phyloP scores from a whole-genome alignment of 2,888 invertebrate species.

The Conistra vaccinii region DNA sequence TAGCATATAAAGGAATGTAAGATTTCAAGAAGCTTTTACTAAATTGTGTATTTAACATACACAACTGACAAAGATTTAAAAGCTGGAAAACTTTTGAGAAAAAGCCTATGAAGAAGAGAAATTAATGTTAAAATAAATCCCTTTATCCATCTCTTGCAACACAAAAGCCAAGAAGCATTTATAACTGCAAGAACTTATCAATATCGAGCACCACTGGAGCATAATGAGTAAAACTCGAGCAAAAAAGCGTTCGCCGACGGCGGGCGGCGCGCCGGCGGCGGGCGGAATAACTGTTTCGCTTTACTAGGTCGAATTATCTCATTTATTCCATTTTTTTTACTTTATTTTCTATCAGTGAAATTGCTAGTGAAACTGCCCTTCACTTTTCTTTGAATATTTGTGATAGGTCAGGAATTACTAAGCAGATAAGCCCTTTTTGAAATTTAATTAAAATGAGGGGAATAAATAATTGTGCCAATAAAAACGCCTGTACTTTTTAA shows the following conservation, averaged over 20 bases:
- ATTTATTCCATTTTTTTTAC: conserved; percentile 78
- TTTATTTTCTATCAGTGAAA: conserved; percentile 78
- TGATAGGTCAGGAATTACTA: conserved; percentile 43
- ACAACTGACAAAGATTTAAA: no score
- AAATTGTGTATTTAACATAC: no score
- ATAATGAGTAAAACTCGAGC: conserved; percentile 75
- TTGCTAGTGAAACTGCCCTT: conserved; percentile 81
- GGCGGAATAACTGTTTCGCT: conserved; percentile 77
- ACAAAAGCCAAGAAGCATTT: conserved; percentile 11
- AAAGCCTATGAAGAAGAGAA: no score
- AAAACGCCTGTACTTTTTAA: conserved; percentile 2
- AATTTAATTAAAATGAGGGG: not conserved
- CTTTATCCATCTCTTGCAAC: not conserved
- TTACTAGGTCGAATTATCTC: conserved; percentile 86
- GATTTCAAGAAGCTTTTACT: no score
- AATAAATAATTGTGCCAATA: conserved; percentile 1
- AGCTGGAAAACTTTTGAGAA: no score
- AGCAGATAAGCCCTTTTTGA: not conserved
- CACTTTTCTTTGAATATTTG: conserved; percentile 72
- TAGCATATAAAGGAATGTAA: no score
- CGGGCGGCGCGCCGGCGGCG: conserved; percentile 75
- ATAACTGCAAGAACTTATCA: conserved; percentile 37
- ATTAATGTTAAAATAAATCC: not conserved
- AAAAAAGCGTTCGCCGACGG: conserved; percentile 78
- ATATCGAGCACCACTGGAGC: conserved; percentile 55